Evolutionary conservation across 1,140 invertebrate species (phyloP), one percentile per base, ranked within the genome.

Genomic region (Drosophila lowei): DNA sequence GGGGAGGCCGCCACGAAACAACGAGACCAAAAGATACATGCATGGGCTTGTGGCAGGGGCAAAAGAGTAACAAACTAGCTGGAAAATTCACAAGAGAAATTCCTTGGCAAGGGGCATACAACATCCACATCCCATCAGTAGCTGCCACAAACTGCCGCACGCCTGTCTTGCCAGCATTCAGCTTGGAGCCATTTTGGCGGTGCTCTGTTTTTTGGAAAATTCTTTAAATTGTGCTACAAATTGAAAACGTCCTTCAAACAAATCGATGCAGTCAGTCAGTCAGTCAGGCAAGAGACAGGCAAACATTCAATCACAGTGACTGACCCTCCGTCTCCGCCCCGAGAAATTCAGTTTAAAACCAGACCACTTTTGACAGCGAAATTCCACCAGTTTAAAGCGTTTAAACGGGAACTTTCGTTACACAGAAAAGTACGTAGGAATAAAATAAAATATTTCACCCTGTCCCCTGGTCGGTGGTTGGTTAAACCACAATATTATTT

Each of bases 401-500:
- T 68, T 42, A 49, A 73, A 57, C 28, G 11, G 16, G 38, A 55
- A 16, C 6, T 60, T 25, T 38, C 2, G 21, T 5, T 16, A 30
- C 23, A 34, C 41, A 30, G 28, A 30, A 47, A 62, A 18, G 16
- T 23, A 16, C 7, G 30, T 34, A 23, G 4, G 18, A 68, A 44
- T 53, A 7, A 49, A 38, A 48, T 18, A 34, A 56, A 67, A 42
- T 52, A 48, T 41, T 58, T 34, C 44, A 25, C 21, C 34, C 43
- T 23, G 47, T 44, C 50, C 28, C 16, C 16, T 60, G 77, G 38
- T 54, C 55, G 38, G 44, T 47, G 72, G 56, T 66, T 42, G 67
- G 72, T 80, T 80, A 63, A 84, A 25, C 77, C 63, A 56, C 72
- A 65, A 61, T 73, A 77, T 80, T 85, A 85, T 85, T 85, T 85